Base-by-base conservation (phyloP, 2,797 vertebrate species). In the Ctenopoma kingsleyae region DNA sequence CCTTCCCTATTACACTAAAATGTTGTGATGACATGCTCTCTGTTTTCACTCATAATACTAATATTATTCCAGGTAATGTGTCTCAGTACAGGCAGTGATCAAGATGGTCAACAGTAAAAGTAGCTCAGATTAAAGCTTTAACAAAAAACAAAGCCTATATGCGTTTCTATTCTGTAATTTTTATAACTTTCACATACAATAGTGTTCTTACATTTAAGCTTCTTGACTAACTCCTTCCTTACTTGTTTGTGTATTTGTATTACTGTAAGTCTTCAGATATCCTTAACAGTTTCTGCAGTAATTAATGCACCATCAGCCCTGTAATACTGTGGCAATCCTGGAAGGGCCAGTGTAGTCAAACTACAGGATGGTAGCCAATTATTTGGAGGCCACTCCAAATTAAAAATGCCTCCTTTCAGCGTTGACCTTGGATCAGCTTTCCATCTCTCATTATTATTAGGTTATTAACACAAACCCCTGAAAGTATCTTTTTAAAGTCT, bases 401-500 rank as follows among this genome's bases (percentile, higher is more conserved):
- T 85, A 91, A 92, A 89, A 91, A 84, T 86, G 87, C 84, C 88
- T 88, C 87, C 86, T 71, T 90, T 81, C 84, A 81, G 79, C 91
- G 80, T 87, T 93, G 91, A 94, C 85, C 89, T 91, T 88, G 90
- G 90, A 86, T 91, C 89, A 5, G 81, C 83, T 94, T 93, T 90
- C 91, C 86, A 80, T 80, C 87, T 86, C 76, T 88, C 90, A 85
- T 91, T 92, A 74, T 91, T 91, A 94, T 94, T 94, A 92, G 89
- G 91, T 94, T 94, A 93, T 94, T 93, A 94, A 92, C 90, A 90
- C 90, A 92, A 94, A 93, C 90, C 89, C 80, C 85, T 77, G 87
- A 84, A 91, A 91, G 91, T 93, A 91, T 91, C 91, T 91, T 94
- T 92, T 94, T 85, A 92, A 95, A 94, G 92, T 91, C 87, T 92